phyloP scores from a whole-genome alignment of 2,888 invertebrate genomes.

The Didymodactylos carnosus region DNA sequence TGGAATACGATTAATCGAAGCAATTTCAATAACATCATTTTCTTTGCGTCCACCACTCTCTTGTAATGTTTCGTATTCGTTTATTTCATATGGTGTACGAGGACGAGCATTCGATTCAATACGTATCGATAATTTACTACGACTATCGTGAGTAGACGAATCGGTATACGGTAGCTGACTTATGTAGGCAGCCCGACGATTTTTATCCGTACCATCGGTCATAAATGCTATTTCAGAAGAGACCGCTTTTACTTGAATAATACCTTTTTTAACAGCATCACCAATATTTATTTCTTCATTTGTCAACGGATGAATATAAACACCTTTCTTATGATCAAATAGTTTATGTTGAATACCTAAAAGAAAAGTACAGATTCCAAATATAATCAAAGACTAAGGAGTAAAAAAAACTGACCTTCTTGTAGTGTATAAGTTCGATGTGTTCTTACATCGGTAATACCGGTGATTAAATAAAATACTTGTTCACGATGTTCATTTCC shows the following conservation, averaged over 20 bases:
- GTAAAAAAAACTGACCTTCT: too few species aligned
- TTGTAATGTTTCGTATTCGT: not conserved
- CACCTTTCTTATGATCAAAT: constrained; percentile 7
- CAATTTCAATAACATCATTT: not conserved
- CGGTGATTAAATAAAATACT: not conserved
- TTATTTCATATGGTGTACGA: not conserved
- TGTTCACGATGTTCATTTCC: not conserved
- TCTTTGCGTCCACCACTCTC: too few species aligned
- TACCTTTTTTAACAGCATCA: constrained; percentile 8
- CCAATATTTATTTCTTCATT: constrained; percentile 1
- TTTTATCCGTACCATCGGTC: not conserved
- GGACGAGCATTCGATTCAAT: not conserved
- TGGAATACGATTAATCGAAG: not conserved
- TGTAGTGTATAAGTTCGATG: not conserved
- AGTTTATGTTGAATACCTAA: constrained; percentile 5
- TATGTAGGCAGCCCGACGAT: not conserved
- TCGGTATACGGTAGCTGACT: not conserved
- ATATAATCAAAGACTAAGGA: too few species aligned
- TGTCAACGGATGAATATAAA: constrained; percentile 10
- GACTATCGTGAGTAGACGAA: not conserved
- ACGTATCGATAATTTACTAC: not conserved
- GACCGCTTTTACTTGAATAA: constrained; percentile 6
- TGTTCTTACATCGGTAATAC: not conserved
- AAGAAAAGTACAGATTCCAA: too few species aligned
- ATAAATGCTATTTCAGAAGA: not conserved